Evolutionary conservation across 2,113 vertebrate species (phyloP), one percentile per base, ranked within the genome.

Genomic region (Dissostichus mawsoni): DNA sequence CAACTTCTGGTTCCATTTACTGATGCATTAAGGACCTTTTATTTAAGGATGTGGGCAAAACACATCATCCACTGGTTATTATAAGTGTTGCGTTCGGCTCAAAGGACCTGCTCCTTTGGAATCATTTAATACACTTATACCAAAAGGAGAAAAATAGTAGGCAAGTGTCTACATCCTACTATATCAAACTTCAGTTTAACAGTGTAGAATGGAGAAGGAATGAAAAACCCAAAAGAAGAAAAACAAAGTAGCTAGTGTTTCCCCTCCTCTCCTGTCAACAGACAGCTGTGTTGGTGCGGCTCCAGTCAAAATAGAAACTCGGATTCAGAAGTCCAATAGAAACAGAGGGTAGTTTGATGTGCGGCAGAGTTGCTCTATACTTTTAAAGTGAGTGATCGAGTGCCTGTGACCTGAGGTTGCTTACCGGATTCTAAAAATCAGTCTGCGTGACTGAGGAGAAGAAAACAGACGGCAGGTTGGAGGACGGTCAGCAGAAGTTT

Each of bases 251-350:
- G 73, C 67, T 53, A 63, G 63, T 85, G 78, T 91, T 90, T 86
- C 83, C 77, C 74, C 67, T 71, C 36, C 74, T 61, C 58, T 79
- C 58, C 74, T 70, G 75, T 88, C 85, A 82, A 74, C 70, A 74
- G 83, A 75, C 93, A 92, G 90, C 88, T 93, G 79, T 78, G 78
- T 72, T 92, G 92, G 86, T 85, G 53, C 3, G n/a, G 53, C 25
- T 81, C 92, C 92, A 92, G 73, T 33, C n/a, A 70, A 87, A 93
- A 93, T 67, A 90, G 48, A 76, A 66, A 76, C 55, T 47, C 44
- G 72, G 74, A 79, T 66, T 85, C 20, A 71, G 76, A 73, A 64
- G 75, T 87, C 71, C 71, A 85, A 81, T 53, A 85, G 78, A 84
- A 82, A 73, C 67, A 76, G 67, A 88, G 63, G 59, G 61, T 70